Conservation (phyloP, 2,113 vertebrate species). For the Gulo gulo region DNA sequence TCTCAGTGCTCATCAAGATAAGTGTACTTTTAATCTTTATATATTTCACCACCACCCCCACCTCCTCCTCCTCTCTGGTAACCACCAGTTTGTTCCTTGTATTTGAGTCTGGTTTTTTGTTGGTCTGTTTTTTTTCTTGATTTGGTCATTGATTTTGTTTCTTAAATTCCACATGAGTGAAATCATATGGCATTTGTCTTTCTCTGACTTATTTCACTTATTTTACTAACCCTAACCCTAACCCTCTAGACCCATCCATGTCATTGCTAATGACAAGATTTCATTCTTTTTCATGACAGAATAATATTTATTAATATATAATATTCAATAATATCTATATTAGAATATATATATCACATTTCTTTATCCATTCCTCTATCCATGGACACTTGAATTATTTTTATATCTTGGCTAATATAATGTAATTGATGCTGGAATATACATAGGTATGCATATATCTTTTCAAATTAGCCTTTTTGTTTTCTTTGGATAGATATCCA, state of each 20-base stretch:
- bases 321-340: neutral
- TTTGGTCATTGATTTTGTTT: neutral
- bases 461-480: neutral
- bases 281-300: neutral
- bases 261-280: neutral
- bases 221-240: too few species aligned
- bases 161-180: neutral
- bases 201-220: neutral
- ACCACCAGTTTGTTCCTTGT: neutral
- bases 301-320: neutral
- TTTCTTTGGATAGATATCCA: neutral
- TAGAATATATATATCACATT: neutral
- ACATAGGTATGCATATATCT: neutral
- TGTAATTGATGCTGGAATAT: neutral
- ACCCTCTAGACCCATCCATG: neutral
- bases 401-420: neutral
- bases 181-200: neutral
- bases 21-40: neutral
- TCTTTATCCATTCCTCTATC: neutral
- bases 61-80: neutral
- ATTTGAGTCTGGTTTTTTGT: neutral
- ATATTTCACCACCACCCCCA: neutral
- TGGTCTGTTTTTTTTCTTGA: neutral
- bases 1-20: neutral
- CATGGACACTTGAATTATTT: neutral